phyloP scores from a whole-genome alignment of 1,140 invertebrate genomes.

The Potamilus streckersoni region DNA sequence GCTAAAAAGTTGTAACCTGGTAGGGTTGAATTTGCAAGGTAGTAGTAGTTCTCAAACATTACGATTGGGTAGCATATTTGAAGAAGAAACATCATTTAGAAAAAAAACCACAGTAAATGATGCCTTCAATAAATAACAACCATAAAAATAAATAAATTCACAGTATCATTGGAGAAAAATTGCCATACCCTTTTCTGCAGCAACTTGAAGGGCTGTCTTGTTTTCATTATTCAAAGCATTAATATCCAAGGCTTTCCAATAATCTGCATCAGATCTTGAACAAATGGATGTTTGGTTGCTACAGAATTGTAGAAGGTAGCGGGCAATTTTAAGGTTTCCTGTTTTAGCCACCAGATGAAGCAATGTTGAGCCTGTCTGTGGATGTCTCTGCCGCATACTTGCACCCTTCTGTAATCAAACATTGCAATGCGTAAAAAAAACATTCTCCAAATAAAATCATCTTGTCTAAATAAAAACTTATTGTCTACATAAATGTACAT shows the following conservation, averaged over 20 bases:
- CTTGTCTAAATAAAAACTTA: no score
- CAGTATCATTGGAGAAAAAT: not conserved
- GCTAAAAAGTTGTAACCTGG: no score
- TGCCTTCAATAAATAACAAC: not conserved
- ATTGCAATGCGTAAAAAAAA: no score
- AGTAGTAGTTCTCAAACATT: no score
- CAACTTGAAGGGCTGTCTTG: constrained; percentile 57
- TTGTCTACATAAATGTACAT: no score
- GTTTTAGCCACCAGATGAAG: constrained; percentile 53
- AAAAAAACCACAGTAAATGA: not conserved
- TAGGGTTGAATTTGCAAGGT: no score
- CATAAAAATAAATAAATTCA: not conserved
- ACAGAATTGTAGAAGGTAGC: constrained; percentile 51
- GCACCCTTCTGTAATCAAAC: constrained; percentile 48
- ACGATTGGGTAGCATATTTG: no score
- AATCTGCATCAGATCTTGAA: not conserved
- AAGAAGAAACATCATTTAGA: no score
- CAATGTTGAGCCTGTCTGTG: constrained; percentile 46
- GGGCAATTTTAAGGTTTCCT: constrained; percentile 47
- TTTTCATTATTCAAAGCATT: constrained; percentile 54
- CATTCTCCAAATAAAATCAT: no score
- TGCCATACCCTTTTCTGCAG: constrained; percentile 57
- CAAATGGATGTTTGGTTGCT: not conserved
- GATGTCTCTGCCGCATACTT: constrained; percentile 51
- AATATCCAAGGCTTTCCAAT: constrained; percentile 43